These are phyloP conservation scores for Strongylocentrotus purpuratus DNA, from an alignment of 35 echinoderm and acorn worm species.

Conservation along the genomic window DNA sequence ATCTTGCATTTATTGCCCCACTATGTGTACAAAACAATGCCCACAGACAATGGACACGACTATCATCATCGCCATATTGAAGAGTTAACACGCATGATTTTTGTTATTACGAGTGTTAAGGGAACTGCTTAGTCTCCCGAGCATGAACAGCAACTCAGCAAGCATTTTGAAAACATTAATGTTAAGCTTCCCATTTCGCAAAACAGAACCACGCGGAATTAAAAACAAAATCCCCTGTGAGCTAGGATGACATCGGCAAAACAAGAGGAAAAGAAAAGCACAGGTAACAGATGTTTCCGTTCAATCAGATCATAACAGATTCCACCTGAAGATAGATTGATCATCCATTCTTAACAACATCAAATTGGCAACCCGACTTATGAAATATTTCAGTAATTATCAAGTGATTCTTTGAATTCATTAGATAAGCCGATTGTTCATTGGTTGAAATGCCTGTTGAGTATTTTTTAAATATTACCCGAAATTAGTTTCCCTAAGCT, in stretches of 20 bases:
- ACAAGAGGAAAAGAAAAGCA: not conserved
- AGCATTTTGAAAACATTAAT: not conserved
- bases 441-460: not conserved
- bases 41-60: not conserved
- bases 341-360: not conserved
- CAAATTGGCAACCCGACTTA: not conserved
- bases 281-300: not conserved
- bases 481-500: no score
- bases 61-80: not conserved
- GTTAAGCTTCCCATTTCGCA: not conserved
- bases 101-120: no score
- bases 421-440: not conserved
- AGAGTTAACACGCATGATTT: not conserved
- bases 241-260: not conserved
- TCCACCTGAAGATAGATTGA: not conserved
- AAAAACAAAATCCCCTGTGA: not conserved
- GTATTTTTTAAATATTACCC: not conserved
- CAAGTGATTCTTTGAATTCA: not conserved
- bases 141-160: no score
- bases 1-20: no score
- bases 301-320: not conserved
- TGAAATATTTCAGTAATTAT: not conserved
- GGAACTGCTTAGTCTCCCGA: no score
- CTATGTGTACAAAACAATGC: no score
- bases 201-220: not conserved